These are phyloP conservation scores for Heteropelma amictum DNA, from an alignment of 2,888 invertebrate species.

Conservation along the genomic window DNA sequence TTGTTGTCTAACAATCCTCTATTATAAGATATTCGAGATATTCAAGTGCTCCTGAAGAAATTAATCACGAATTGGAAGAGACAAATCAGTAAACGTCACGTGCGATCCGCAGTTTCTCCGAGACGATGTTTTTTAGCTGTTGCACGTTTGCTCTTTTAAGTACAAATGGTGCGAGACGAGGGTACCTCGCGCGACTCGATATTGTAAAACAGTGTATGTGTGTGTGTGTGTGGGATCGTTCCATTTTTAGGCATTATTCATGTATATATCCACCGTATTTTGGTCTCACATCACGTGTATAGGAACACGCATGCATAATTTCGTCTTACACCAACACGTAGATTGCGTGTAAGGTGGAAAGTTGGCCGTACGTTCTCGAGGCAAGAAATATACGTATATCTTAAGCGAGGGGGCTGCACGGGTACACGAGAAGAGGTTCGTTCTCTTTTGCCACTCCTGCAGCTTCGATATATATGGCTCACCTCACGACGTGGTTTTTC, in stretches of 20 bases:
- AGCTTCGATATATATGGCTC: conserved; percentile 38
- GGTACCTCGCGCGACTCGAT: too few relatives aligned
- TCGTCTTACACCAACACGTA: conserved; percentile 4
- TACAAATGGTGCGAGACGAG: too few relatives aligned
- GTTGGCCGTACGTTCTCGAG: conserved; percentile 67
- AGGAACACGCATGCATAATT: conserved; percentile 47
- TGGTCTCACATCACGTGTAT: conserved; percentile 20
- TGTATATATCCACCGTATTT: conserved; percentile 36
- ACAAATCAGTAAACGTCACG: too few relatives aligned
- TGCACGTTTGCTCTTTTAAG: too few relatives aligned
- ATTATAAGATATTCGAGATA: too few relatives aligned
- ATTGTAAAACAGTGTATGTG: too few relatives aligned
- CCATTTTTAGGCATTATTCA: not conserved
- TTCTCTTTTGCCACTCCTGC: conserved; percentile 35
- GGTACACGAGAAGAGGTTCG: conserved; percentile 41
- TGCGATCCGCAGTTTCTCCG: too few relatives aligned
- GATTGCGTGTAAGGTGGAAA: conserved; percentile 56
- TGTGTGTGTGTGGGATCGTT: too few relatives aligned
- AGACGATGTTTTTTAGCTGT: too few relatives aligned
- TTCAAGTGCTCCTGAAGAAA: too few relatives aligned
- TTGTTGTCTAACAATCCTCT: too few relatives aligned
- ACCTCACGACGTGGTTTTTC: conserved; percentile 18
- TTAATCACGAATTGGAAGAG: too few relatives aligned
- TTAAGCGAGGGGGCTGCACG: conserved; percentile 57
- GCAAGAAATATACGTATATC: conserved; percentile 69